A percentile compares a stretch with the other conserved stretches of the same genome.
Conservation (phyloP, 1,140 invertebrate species). For the Marisa cornuarietis region DNA sequence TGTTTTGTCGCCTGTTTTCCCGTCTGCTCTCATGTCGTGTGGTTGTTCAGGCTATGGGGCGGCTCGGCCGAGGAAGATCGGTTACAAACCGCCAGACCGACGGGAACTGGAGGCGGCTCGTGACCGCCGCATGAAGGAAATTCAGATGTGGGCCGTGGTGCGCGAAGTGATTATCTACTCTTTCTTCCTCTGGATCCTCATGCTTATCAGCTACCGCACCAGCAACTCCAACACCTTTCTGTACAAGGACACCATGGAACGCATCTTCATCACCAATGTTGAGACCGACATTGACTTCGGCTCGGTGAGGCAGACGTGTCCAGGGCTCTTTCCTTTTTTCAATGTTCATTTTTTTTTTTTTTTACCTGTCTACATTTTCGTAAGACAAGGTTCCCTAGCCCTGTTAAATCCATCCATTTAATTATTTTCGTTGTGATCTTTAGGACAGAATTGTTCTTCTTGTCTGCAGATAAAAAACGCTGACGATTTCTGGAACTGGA, state of each 20-base stretch:
- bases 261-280: slow-evolving; percentile 64
- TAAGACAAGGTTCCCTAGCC: too few species aligned
- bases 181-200: slow-evolving; percentile 68
- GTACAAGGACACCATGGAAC: slow-evolving; percentile 65
- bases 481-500: slow-evolving; percentile 68
- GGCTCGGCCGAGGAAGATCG: slow-evolving; percentile 45
- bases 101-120: slow-evolving; percentile 62
- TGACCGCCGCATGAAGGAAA: slow-evolving; percentile 64
- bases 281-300: slow-evolving; percentile 50
- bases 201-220: slow-evolving; percentile 67
- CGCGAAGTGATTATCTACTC: slow-evolving; percentile 67
- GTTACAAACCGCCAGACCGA: slow-evolving; percentile 63
- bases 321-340: neutral
- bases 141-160: slow-evolving; percentile 67
- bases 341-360: neutral
- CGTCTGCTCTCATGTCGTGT: too few species aligned
- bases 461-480: slow-evolving; percentile 53
- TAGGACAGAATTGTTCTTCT: neutral
- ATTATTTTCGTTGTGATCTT: too few species aligned
- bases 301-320: slow-evolving; percentile 36
- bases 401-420: too few species aligned
- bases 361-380: too few species aligned
- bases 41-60: slow-evolving; percentile 36
- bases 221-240: slow-evolving; percentile 63
- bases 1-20: too few species aligned